Evolutionary conservation across 1,140 invertebrate genomes (phyloP), one percentile per base, ranked within the genome.

Genomic region (Tachypleus tridentatus): DNA sequence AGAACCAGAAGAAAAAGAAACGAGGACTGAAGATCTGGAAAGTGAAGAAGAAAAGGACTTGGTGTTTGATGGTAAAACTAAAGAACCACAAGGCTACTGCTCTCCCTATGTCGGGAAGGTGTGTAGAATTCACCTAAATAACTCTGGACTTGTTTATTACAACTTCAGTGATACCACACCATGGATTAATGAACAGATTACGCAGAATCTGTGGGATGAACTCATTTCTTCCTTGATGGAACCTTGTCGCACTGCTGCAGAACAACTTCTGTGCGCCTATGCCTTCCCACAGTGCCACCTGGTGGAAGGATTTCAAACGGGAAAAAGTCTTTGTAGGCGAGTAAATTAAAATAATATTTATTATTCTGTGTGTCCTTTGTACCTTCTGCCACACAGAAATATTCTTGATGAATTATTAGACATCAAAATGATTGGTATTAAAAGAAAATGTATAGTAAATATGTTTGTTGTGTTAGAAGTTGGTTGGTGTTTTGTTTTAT

Each of bases 231-330:
- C 83, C 59, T 78, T 92, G 7, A 82, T 82, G 58, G 87, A 91
- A 69, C 86, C 88, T 58, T 96, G 93, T 79, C 80, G 86, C 58
- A 85, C 82, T 68, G 87, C 87, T 61, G 92, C 92, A 53, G 89
- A 93, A 79, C 86, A 87, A 76, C 80, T 95, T 72, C 78, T 97
- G 7, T 97, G 93, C 77, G 82, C 87, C 60, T 93, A 91, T 79
- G 91, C 91, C 9, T 96, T 95, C 79, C 92, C 92, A 4, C 84
- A 88, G 73, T 97, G 93, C 74, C 78, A 83, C 57, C 73, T 85
- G 69, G 81, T 82, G 8, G 64, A 69, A 70, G 81, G 82, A 10
- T 51, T 49, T 4, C 60, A 56, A 49, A 49, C n/a, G 4, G 49
- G 29, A 29, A 29, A 29, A 29, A 29, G 29, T 29, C 29, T 29